Base-by-base conservation (phyloP, 2,113 vertebrate species). In the Oryzias celebensis region DNA sequence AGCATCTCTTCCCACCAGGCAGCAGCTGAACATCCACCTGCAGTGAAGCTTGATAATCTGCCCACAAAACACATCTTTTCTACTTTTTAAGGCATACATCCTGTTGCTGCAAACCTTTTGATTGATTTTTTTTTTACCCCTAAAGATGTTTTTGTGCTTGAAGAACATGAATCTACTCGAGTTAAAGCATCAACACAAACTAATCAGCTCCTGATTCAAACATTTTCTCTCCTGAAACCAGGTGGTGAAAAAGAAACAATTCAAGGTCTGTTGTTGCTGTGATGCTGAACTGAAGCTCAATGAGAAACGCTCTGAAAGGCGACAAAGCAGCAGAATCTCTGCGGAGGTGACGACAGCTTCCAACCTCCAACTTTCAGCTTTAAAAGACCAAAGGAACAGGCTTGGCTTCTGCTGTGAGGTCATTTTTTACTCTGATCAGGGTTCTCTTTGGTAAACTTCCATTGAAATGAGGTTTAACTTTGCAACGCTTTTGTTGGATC, bases 301-400 rank as follows among this genome's bases (percentile, higher is more conserved):
- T 64, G 62, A 63, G 60, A 65, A 62, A 44, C 63, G 44, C 24
- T 65, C 58, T 62, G 23, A 44, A 62, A 74, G 59, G 49, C 52
- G 18, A 63, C 73, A 78, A 65, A 66, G 64, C 75, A 75, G 74
- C 64, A 58, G 68, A 76, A 54, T 12, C 53, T 22, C 20, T n/a
- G 24, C 12, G 43, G 54, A 4, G 36, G 36, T 52, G 45, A 46
- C 36, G 24, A 20, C 42, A 52, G 62, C 70, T 5, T 5, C 26
- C 4, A 28, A 28, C 26, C 26, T 28, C 26, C 26, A 28, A 28
- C 26, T 28, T 28, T 6, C 26, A 28, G 26, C 5, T 28, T 4
- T 4, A 28, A 28, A 6, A 6, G 26, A 4, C 7, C 5, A 5
- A 28, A 28, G 26, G 7, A 28, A 7, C 31, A 36, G 7, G 8